Evolutionary conservation across 2,888 invertebrate species (phyloP).

Genomic region (Gibbula magus): DNA sequence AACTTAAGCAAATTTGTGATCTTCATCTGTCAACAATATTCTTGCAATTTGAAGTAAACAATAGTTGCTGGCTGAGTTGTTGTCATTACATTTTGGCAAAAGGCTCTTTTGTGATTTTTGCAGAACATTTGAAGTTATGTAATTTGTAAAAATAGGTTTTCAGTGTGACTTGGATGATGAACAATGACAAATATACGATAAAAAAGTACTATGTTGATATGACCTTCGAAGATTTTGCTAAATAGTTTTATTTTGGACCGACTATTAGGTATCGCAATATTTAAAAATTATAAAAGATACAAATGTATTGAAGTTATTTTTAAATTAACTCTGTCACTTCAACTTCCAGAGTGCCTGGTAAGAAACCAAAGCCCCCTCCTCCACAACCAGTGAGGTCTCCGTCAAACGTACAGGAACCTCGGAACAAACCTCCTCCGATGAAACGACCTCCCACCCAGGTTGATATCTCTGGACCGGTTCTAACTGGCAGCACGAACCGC

Average conservation of each 20-base stretch:
- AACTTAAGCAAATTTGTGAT: neutral
- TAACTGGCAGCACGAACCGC: constrained; percentile 51
- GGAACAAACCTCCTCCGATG: neutral
- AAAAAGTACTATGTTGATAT: no score
- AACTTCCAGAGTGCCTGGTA: constrained; percentile 1
- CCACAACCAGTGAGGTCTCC: constrained; percentile 26
- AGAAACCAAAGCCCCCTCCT: constrained; percentile 20
- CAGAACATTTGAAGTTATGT: neutral
- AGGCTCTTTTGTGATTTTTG: neutral
- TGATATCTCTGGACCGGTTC: constrained; percentile 50
- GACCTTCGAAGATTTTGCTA: no score
- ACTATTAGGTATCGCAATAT: no score
- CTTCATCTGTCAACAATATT: neutral
- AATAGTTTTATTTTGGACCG: no score
- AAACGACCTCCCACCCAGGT: constrained; percentile 29
- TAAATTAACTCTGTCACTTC: no score
- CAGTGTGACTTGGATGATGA: no score
- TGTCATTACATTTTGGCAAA: no score
- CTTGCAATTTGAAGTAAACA: neutral
- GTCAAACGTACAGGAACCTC: neutral
- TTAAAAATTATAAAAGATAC: no score
- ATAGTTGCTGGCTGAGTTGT: neutral
- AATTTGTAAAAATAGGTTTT: no score
- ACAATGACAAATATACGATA: no score
- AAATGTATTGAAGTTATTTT: no score